phyloP scores from a whole-genome alignment of 2,888 invertebrate genomes.

The Patella pellucida region DNA sequence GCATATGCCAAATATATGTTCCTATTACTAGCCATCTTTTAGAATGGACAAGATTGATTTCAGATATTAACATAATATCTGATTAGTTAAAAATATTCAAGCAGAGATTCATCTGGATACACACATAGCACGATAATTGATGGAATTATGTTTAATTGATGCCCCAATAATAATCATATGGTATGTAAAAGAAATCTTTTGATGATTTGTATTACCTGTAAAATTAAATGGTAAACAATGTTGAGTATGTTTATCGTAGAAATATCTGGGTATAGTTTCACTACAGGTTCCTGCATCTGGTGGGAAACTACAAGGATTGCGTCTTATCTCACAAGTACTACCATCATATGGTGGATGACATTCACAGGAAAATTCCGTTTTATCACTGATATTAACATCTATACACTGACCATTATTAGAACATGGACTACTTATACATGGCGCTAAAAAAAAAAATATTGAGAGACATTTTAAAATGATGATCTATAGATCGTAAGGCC shows the following conservation, averaged over 20 bases:
- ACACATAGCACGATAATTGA: no score
- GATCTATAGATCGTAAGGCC: no score
- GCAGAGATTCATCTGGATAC: no score
- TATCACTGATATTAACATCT: conserved; percentile 31
- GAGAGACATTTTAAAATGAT: no score
- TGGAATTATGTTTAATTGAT: no score
- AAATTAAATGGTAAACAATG: conserved; percentile 59
- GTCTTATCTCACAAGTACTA: conserved; percentile 50
- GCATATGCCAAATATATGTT: no score
- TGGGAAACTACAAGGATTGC: conserved; percentile 62
- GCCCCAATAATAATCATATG: no score
- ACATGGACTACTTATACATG: conserved; percentile 56
- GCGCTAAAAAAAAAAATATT: conserved; percentile 42
- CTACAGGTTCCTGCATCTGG: conserved; percentile 56
- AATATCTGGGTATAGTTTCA: conserved; percentile 50
- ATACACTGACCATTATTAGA: conserved; percentile 58
- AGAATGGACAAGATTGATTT: no score
- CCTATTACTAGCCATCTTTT: no score
- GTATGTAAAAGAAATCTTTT: no score
- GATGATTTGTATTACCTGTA: conserved; percentile 43
- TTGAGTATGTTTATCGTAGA: conserved; percentile 58
- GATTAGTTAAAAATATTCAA: no score
- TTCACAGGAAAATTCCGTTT: conserved; percentile 46
- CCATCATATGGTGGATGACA: conserved; percentile 60
- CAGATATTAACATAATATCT: no score